A percentile compares a stretch with the other conserved stretches of the same genome.
These are phyloP conservation scores for Tenualosa ilisha DNA, from an alignment of 2,797 vertebrate species.

Conservation along the genomic window DNA sequence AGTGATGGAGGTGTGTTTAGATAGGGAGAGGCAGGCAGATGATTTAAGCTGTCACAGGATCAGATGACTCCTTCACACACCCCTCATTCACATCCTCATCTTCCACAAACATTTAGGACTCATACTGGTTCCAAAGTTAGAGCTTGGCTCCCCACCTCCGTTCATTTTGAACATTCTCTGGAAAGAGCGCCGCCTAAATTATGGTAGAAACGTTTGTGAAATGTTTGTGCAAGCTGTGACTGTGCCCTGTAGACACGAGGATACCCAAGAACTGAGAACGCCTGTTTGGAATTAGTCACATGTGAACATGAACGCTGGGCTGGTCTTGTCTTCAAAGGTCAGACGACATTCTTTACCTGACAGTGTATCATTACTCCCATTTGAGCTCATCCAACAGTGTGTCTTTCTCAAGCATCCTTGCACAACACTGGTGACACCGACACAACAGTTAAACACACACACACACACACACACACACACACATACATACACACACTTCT, in stretches of 20 bases:
- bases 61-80: no score
- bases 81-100: no score
- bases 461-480: background rate
- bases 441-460: no score
- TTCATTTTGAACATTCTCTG: background rate
- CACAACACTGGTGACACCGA: background rate
- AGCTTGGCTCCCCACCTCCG: background rate
- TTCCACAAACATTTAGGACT: no score
- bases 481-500: background rate
- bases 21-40: no score
- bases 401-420: background rate
- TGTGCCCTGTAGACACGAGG: background rate
- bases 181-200: background rate
- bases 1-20: background rate
- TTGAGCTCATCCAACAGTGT: background rate
- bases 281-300: background rate
- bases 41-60: no score
- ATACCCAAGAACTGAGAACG: background rate
- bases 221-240: background rate
- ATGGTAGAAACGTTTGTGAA: background rate
- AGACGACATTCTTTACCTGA: background rate
- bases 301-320: background rate
- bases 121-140: background rate
- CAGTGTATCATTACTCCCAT: background rate
- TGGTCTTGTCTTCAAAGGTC: background rate